phyloP scores from a whole-genome alignment of 2,797 vertebrate genomes.

The Phaenicophaeus curvirostris region DNA sequence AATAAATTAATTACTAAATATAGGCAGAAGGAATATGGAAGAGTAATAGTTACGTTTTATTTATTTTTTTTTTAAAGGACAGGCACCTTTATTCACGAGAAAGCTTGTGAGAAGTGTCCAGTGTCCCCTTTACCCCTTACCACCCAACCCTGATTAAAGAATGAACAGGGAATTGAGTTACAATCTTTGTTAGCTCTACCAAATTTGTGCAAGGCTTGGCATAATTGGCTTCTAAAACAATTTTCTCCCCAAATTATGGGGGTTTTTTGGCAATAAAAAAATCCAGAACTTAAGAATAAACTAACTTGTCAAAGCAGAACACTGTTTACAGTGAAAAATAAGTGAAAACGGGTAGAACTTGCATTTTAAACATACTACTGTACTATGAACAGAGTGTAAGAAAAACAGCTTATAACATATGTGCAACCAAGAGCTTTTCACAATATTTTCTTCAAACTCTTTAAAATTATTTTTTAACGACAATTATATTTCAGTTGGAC shows the following conservation, averaged over 20 bases:
- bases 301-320: slow-evolving; percentile 85
- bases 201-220: slow-evolving; percentile 87
- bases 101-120: slow-evolving; percentile 81
- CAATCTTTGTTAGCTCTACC: slow-evolving; percentile 82
- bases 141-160: slow-evolving; percentile 69
- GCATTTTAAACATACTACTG: slow-evolving; percentile 81
- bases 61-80: slow-evolving; percentile 82
- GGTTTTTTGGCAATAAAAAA: slow-evolving; percentile 85
- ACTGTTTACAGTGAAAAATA: slow-evolving; percentile 86
- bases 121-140: slow-evolving; percentile 73
- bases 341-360: slow-evolving; percentile 83
- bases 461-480: slow-evolving; percentile 87
- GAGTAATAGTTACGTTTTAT: slow-evolving; percentile 80
- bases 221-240: slow-evolving; percentile 80
- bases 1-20: slow-evolving; percentile 96
- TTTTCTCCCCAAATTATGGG: slow-evolving; percentile 74
- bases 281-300: slow-evolving; percentile 82
- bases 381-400: slow-evolving; percentile 89
- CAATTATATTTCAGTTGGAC: slow-evolving; percentile 92
- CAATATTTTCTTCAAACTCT: slow-evolving; percentile 91
- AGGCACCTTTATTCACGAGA: slow-evolving; percentile 86
- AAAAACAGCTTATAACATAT: slow-evolving; percentile 88
- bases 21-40: slow-evolving; percentile 89
- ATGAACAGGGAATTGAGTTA: slow-evolving; percentile 82
- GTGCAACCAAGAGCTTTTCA: slow-evolving; percentile 92